A percentile compares a stretch with the other conserved stretches of the same genome.
Conservation (phyloP, 2,888 invertebrate species). For the Nymphalis polychloros region DNA sequence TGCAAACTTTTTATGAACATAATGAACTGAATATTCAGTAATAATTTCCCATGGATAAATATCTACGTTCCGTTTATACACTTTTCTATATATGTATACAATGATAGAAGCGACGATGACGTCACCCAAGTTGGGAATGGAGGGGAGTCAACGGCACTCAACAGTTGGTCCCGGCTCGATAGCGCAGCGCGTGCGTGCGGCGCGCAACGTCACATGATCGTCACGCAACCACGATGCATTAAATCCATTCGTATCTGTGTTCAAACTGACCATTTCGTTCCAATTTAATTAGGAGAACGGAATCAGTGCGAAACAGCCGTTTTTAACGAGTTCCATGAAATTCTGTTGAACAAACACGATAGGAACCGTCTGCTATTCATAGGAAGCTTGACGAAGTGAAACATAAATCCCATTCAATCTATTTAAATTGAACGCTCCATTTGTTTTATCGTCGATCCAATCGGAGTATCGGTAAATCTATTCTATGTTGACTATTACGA, state of each 20-base stretch:
- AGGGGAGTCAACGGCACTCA: constrained; percentile 55
- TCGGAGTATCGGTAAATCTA: constrained; percentile 67
- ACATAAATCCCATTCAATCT: constrained; percentile 78
- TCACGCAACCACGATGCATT: constrained; percentile 46
- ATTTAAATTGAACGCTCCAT: constrained; percentile 77
- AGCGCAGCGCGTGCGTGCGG: constrained; percentile 71
- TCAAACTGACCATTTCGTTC: constrained; percentile 30
- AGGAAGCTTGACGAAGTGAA: constrained; percentile 67
- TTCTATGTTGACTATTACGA: constrained; percentile 50
- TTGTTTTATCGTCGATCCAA: constrained; percentile 76
- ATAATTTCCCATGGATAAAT: constrained; percentile 25
- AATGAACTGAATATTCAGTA: constrained; percentile 22
- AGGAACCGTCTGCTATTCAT: constrained; percentile 49
- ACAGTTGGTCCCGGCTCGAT: constrained; percentile 77
- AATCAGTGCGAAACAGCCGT: constrained; percentile 48
- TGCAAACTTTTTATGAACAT: constrained; percentile 20
- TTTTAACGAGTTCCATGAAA: constrained; percentile 51
- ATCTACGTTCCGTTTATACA: constrained; percentile 36
- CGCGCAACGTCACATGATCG: constrained; percentile 58
- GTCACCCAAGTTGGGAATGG: constrained; percentile 52
- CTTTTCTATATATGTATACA: constrained; percentile 37
- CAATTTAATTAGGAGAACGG: constrained; percentile 51
- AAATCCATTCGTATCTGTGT: constrained; percentile 38
- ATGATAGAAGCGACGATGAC: constrained; percentile 47
- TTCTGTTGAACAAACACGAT: constrained; percentile 42